phyloP scores from a whole-genome alignment of 2,113 vertebrate species.

The Esox niger region DNA sequence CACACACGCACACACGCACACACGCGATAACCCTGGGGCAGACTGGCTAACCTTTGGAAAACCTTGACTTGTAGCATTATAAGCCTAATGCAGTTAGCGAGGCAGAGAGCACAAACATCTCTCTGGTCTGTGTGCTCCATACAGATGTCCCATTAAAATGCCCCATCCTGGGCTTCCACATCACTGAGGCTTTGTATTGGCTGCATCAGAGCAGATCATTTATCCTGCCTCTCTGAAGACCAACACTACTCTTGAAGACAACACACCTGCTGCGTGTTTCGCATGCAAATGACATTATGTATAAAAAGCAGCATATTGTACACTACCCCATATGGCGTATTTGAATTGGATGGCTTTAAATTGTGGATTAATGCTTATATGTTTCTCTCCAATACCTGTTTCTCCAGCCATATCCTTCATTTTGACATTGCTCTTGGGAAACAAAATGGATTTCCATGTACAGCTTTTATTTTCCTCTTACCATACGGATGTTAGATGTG shows the following conservation, averaged over 20 bases:
- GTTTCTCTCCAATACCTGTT: neutral
- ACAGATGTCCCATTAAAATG: slow-evolving; percentile 14
- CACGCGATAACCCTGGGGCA: slow-evolving; percentile 28
- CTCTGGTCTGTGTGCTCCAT: slow-evolving; percentile 3
- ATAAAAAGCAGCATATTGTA: neutral
- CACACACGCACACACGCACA: neutral
- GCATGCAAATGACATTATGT: neutral
- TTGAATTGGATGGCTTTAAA: neutral
- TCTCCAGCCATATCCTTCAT: no score
- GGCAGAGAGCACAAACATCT: slow-evolving; percentile 13
- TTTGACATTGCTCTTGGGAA: no score
- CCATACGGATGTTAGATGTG: no score
- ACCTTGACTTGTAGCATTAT: slow-evolving; percentile 47
- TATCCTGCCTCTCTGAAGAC: neutral
- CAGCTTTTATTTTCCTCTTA: no score
- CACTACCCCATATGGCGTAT: neutral
- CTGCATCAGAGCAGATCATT: neutral
- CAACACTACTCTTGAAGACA: neutral
- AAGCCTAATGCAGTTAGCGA: slow-evolving; percentile 37
- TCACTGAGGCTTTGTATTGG: neutral
- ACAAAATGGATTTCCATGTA: no score
- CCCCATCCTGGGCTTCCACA: neutral
- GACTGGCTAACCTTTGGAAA: slow-evolving; percentile 43
- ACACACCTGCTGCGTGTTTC: neutral
- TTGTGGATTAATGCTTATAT: neutral